Conservation (phyloP, 2,113 vertebrate genomes). For the Campylomormyrus tamandua region DNA sequence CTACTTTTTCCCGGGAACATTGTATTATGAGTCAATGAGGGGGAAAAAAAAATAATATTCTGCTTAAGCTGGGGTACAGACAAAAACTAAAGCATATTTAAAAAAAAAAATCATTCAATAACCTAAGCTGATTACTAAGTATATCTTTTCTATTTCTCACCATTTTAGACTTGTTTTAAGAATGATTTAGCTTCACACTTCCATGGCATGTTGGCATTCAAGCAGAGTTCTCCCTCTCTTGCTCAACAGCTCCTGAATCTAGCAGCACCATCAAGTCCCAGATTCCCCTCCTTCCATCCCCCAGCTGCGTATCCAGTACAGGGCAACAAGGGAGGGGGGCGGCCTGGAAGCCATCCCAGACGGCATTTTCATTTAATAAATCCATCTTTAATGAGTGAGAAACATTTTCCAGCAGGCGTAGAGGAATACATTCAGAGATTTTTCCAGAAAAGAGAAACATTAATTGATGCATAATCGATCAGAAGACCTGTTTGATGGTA, state of each 20-base stretch:
- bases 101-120: background rate
- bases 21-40: background rate
- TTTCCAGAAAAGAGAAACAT: conserved; percentile 2
- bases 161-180: background rate
- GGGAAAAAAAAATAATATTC: background rate
- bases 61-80: background rate
- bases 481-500: background rate
- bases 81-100: background rate
- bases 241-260: background rate
- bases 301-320: background rate
- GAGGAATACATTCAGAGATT: background rate
- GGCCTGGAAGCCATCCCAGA: background rate
- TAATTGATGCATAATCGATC: background rate
- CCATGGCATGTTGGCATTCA: background rate
- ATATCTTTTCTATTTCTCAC: background rate
- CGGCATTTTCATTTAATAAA: background rate
- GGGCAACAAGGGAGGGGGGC: background rate
- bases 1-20: background rate
- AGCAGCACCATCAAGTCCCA: background rate
- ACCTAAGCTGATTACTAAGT: background rate
- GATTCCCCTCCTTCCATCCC: background rate
- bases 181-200: background rate
- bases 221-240: background rate
- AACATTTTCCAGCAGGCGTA: background rate
- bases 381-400: background rate